Conservation (phyloP, 2,888 invertebrate genomes). For the Melangyna quadrimaculata region DNA sequence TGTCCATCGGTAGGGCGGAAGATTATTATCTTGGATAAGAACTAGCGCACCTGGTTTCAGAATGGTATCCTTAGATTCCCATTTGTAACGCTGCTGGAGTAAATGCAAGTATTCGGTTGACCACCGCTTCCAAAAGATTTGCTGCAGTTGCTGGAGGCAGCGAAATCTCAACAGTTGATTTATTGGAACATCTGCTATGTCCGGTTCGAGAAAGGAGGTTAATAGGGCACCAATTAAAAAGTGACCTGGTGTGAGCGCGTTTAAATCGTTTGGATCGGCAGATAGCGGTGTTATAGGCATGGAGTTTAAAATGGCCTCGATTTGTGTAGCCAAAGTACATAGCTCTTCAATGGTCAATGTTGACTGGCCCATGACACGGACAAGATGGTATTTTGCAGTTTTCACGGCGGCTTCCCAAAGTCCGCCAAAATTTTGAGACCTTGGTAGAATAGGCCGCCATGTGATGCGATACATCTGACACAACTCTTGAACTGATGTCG, state of each 20-base stretch:
- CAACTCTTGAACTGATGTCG: background rate
- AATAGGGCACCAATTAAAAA: conserved; percentile 4
- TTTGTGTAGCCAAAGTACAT: conserved; percentile 15
- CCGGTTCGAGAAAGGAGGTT: background rate
- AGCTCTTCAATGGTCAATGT: background rate
- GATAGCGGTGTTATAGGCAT: background rate
- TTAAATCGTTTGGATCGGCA: background rate
- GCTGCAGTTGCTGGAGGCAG: background rate
- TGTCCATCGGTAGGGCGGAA: background rate
- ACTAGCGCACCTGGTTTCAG: background rate
- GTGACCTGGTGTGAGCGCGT: background rate
- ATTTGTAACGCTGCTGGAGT: background rate
- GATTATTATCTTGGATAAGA: background rate
- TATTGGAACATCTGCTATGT: background rate
- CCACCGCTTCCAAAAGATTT: conserved; percentile 12
- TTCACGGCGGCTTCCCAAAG: background rate
- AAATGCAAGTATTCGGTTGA: background rate
- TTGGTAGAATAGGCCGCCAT: background rate
- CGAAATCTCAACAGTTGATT: background rate
- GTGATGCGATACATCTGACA: background rate
- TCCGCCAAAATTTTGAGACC: conserved; percentile 12
- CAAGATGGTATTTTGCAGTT: conserved; percentile 13
- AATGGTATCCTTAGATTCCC: background rate
- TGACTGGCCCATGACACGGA: conserved; percentile 3
- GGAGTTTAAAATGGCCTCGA: conserved; percentile 1